A percentile compares a stretch with the other conserved stretches of the same genome.
Conservation (phyloP, 2,797 vertebrate genomes). For the Acanthurus tractus region DNA sequence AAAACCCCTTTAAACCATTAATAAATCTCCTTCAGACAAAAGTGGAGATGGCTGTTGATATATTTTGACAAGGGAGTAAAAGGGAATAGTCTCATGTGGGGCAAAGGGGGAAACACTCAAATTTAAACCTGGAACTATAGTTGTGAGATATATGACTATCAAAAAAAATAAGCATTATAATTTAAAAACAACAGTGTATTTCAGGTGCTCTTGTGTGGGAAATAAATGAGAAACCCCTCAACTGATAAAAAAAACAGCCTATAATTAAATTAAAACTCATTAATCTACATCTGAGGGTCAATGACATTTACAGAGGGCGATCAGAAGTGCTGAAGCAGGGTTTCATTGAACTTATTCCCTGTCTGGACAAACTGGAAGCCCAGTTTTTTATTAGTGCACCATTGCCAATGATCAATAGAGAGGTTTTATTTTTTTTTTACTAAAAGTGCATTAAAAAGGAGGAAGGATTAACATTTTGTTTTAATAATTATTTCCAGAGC, state of each 20-base stretch:
- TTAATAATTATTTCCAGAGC: background rate
- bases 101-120: no score
- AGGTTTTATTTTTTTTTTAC: background rate
- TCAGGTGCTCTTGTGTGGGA: background rate
- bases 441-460: background rate
- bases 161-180: background rate
- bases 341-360: slow-evolving; percentile 1
- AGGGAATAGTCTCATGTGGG: background rate
- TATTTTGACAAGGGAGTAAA: background rate
- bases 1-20: background rate
- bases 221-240: background rate
- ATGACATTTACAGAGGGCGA: background rate
- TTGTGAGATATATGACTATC: background rate
- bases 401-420: background rate
- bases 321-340: background rate
- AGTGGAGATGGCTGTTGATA: background rate
- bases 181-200: background rate
- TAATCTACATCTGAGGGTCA: background rate
- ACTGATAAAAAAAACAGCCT: background rate
- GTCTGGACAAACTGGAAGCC: background rate
- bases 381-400: background rate
- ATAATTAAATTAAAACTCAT: background rate
- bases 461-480: background rate
- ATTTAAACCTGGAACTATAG: background rate
- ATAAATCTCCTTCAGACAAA: background rate